These are phyloP conservation scores for Brachyhypopomus gauderio DNA, from an alignment of 2,113 vertebrate genomes.

Conservation along the genomic window DNA sequence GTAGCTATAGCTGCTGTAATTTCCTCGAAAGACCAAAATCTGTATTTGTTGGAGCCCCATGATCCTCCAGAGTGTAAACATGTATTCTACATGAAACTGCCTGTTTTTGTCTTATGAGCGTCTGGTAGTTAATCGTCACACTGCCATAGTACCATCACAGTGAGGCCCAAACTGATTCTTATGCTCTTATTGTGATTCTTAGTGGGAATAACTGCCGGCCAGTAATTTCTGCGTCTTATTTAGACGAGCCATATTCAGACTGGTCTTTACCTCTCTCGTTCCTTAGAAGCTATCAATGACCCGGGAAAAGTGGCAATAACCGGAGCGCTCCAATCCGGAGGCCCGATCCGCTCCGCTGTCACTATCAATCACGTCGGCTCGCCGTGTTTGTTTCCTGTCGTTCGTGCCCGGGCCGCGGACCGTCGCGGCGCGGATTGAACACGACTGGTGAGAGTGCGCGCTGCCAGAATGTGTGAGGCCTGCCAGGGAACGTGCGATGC, in stretches of 20 bases:
- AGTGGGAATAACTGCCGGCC: background rate
- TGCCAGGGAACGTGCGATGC: conserved; percentile 70
- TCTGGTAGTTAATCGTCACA: background rate
- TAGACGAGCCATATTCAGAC: background rate
- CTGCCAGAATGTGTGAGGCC: conserved; percentile 69
- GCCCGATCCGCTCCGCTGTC: conserved; percentile 47
- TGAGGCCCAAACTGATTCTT: background rate
- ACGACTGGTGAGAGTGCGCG: conserved; percentile 55
- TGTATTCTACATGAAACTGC: background rate
- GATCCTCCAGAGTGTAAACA: background rate
- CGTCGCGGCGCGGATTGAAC: conserved; percentile 68
- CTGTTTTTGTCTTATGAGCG: background rate
- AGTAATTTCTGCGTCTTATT: background rate
- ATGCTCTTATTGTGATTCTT: background rate
- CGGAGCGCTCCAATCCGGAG: conserved; percentile 32
- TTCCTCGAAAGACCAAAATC: conserved; percentile 1
- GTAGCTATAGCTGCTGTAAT: background rate
- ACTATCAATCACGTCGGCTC: conserved; percentile 54
- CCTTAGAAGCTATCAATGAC: conserved; percentile 37
- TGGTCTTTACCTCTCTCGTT: background rate
- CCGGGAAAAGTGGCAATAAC: conserved; percentile 44
- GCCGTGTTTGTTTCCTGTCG: conserved; percentile 63
- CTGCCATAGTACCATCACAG: background rate
- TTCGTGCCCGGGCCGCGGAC: conserved; percentile 46
- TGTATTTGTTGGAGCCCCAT: background rate